Evolutionary conservation across 2,888 invertebrate species (phyloP), one percentile per base, ranked within the genome.

Genomic region (Gryllus longicercus): DNA sequence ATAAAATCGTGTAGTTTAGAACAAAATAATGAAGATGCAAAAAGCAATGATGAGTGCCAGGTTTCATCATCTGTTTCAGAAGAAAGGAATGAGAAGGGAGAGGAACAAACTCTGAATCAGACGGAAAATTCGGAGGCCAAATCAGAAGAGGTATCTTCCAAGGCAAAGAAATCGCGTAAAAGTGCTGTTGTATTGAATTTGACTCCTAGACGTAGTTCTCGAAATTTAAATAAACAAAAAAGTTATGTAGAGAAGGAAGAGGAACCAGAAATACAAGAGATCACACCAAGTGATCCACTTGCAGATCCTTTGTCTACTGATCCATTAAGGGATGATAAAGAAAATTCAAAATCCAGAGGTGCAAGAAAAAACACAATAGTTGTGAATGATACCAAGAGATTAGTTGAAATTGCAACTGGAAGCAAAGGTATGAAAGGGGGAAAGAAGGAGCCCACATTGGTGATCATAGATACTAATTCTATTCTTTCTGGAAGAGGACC

Each of bases 401-500:
- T 93, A 82, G 92, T 92, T 2, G 92, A 93, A 85, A 92, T 93
- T 84, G 92, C 93, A 14, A 90, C 91, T 18, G 92, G 91, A 84
- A 89, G 90, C 75, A 88, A 88, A 83, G 85, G 85, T 79, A 85
- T 86, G 10, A 88, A 88, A 77, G 87, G 89, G 78, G 89, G 89
- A 78, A 91, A 93, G 85, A 92, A 94, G 84, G 92, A 95, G 86
- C 92, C 93, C 0, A 93, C 93, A 11, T 88, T 94, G 83, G 94
- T 94, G 51, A 93, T 95, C 78, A 93, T 95, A 83, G 94, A 95
- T 85, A 93, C 94, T 16, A 93, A 94, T 87, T 91, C 94, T 21
- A 91, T 91, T 84, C 86, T 92, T 80, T 90, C 91, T 81, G 91
- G 91, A 25, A 91, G 92, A 83, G 91, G 91, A 18, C 89, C 90